Base-by-base conservation (phyloP, 2,888 invertebrate species). In the Perdita meconis region DNA sequence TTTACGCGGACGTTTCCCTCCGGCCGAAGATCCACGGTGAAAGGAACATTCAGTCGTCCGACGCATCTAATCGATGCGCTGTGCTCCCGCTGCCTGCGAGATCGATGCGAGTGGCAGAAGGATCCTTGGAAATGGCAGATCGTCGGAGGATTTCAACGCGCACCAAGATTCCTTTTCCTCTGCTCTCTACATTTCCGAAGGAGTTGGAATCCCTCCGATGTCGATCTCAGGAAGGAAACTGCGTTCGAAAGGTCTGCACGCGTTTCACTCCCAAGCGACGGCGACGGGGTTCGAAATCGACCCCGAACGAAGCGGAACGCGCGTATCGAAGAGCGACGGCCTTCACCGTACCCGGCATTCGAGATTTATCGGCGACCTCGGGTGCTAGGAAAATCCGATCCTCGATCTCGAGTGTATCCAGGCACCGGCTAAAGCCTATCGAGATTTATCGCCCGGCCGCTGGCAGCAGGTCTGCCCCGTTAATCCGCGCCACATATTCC, bases 381-480 rank as follows among this genome's bases (percentile, higher is more conserved):
- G 47, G n/a, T n/a, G n/a, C 42, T n/a, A 42, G 36, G 70, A 60
- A 67, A 67, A 66, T 72, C 72, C 73, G 50, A 66, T 78, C 57
- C 56, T 66, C 69, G 79, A 78, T 74, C 75, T 64, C 66, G 59
- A 16, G 53, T 67, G 74, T 68, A 82, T 78, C 59, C 57, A 44
- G n/a, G 57, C 59, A 38, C 19, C 47, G 42, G 63, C 56, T 75
- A 67, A 70, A 82, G 69, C 75, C 81, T 74, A 66, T 78, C 64
- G 78, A 82, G 78, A 81, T 81, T 81, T 81, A 82, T 82, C 55
- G 66, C 24, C 70, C 19, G n/a, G n/a, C n/a, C n/a, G 30, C 59
- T 50, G 40, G 42, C 50, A 55, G 55, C 74, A 57, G 24, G 51
- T 6, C 47, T 24, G 47, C 69, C n/a, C n/a, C 71, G 77, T 71